Evolutionary conservation across 1,140 invertebrate species (phyloP).

Genomic region (Oscheius sp.): DNA sequence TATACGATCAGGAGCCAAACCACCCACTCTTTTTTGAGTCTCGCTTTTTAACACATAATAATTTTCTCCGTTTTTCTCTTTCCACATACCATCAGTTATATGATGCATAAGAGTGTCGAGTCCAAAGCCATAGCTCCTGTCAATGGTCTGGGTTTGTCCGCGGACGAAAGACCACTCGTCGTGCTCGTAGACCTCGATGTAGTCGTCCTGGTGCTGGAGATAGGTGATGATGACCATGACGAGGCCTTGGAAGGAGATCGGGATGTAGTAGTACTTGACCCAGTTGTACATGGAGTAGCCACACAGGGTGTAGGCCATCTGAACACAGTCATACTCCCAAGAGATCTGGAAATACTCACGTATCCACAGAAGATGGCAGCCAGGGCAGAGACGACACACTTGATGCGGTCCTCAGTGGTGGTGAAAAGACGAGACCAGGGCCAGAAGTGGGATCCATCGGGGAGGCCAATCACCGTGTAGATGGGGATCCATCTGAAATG

Average conservation of each 20-base stretch:
- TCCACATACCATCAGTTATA: constrained; percentile 58
- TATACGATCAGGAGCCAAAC: too few species aligned
- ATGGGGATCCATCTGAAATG: constrained; percentile 46
- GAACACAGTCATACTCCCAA: constrained; percentile 1
- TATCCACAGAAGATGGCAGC: constrained; percentile 36
- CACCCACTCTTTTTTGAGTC: too few species aligned
- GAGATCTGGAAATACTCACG: constrained; percentile 22
- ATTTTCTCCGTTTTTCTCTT: too few species aligned
- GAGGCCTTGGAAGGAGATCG: constrained; percentile 58
- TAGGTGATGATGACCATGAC: constrained; percentile 62
- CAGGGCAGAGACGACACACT: constrained; percentile 43
- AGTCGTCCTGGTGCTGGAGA: constrained; percentile 62
- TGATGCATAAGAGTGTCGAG: constrained; percentile 61
- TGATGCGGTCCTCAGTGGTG: constrained; percentile 44
- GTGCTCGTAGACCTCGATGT: constrained; percentile 62
- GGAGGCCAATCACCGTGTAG: constrained; percentile 45
- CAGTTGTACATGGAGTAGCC: constrained; percentile 48
- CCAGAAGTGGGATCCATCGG: constrained; percentile 52
- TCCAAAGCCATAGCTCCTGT: constrained; percentile 62
- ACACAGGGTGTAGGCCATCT: constrained; percentile 48
- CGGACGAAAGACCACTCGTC: constrained; percentile 61
- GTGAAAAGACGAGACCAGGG: constrained; percentile 48
- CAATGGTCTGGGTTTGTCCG: constrained; percentile 62
- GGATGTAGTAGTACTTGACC: constrained; percentile 60
- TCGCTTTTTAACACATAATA: too few species aligned